A percentile compares a stretch with the other conserved stretches of the same genome.
These are phyloP conservation scores for Psilopogon haemacephalus DNA, from an alignment of 2,113 vertebrate genomes.

Conservation along the genomic window DNA sequence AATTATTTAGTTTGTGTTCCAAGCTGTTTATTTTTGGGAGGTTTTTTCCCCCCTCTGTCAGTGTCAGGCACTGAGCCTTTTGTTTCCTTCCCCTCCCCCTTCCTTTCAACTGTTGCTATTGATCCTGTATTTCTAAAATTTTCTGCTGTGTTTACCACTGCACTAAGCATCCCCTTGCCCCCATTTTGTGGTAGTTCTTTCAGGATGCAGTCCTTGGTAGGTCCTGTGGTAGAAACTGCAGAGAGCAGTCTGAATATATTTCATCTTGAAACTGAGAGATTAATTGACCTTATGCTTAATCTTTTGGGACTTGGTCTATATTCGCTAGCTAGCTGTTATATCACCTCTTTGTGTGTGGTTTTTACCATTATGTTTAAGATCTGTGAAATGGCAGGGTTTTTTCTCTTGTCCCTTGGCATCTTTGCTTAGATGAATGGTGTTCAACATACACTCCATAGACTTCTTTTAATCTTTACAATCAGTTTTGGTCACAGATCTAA, in stretches of 20 bases:
- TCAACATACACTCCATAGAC: not conserved
- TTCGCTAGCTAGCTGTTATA: not conserved
- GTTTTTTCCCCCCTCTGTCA: not conserved
- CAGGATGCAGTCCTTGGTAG: not conserved
- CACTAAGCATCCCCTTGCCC: fast-evolving
- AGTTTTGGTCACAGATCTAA: not conserved
- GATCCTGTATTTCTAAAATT: slow-evolving; percentile 1
- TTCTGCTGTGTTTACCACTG: not conserved
- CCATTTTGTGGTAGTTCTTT: not conserved
- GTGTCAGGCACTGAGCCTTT: slow-evolving; percentile 11
- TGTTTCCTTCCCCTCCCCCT: not conserved
- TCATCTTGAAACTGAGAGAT: not conserved
- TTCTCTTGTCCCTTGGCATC: not conserved
- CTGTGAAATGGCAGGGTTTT: not conserved
- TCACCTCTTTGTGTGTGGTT: not conserved
- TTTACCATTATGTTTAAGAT: not conserved
- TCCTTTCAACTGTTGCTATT: not conserved
- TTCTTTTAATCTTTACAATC: not conserved
- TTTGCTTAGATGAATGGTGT: not conserved
- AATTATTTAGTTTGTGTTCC: slow-evolving; percentile 46
- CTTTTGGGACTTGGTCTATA: not conserved
- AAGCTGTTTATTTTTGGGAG: slow-evolving; percentile 25
- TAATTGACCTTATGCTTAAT: slow-evolving; percentile 13
- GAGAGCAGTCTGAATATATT: not conserved
- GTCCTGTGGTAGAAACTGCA: not conserved